Conservation (phyloP, 2,797 vertebrate species). For the Acipenser transmontanus region DNA sequence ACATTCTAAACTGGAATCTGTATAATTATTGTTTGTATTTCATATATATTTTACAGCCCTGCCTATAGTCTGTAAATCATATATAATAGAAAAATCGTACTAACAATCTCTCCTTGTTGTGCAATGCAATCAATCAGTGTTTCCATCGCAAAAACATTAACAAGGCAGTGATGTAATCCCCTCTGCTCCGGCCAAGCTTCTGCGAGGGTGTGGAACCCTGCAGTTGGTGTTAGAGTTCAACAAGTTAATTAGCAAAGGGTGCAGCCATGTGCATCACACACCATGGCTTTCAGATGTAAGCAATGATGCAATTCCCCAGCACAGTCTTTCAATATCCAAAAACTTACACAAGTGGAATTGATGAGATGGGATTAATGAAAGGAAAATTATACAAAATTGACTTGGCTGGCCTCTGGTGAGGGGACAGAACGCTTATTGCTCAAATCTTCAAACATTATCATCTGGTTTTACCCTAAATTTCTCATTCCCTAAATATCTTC, state of each 20-base stretch:
- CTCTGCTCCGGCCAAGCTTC: conserved; percentile 18
- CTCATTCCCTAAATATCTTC: too few species aligned
- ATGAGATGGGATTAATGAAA: conserved; percentile 35
- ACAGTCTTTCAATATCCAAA: conserved; percentile 38
- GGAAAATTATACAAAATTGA: conserved; percentile 37
- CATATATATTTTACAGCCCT: too few species aligned
- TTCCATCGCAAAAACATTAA: conserved; percentile 16
- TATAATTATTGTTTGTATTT: too few species aligned
- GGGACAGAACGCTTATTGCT: too few species aligned
- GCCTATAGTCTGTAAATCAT: too few species aligned
- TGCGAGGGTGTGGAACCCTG: conserved; percentile 36
- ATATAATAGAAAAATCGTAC: too few species aligned
- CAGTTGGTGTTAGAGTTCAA: conserved; percentile 17
- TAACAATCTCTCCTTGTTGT: neutral
- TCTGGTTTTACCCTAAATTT: too few species aligned
- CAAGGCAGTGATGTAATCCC: conserved; percentile 27
- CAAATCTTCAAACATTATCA: too few species aligned
- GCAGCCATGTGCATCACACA: conserved; percentile 21
- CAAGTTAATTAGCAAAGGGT: conserved; percentile 27
- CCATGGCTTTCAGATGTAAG: conserved; percentile 27
- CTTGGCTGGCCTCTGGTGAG: conserved; percentile 16
- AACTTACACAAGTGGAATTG: conserved; percentile 49
- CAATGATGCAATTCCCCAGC: conserved; percentile 44
- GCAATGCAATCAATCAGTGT: conserved; percentile 9
- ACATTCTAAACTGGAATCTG: too few species aligned